A percentile compares a stretch with the other conserved stretches of the same genome.
phyloP scores from a whole-genome alignment of 2,888 invertebrate genomes.

The Orchesellides sinensis region DNA sequence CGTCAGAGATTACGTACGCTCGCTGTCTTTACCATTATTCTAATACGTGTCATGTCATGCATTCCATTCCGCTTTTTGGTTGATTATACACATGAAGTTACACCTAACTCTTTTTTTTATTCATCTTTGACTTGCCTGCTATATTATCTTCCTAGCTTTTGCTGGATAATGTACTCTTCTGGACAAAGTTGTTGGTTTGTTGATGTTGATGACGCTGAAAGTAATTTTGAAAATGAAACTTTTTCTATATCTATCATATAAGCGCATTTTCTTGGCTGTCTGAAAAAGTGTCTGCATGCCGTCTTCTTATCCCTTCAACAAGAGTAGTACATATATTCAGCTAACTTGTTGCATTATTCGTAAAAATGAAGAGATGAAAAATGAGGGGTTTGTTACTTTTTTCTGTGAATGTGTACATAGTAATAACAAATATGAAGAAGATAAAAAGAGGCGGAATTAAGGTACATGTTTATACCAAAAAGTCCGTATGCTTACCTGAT shows the following conservation, averaged over 20 bases:
- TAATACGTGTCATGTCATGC: conserved; percentile 49
- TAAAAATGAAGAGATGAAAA: conserved; percentile 7
- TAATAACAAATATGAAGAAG: neutral
- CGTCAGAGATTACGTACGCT: neutral
- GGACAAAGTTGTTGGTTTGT: conserved; percentile 24
- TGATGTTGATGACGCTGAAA: conserved; percentile 34
- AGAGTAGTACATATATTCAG: neutral
- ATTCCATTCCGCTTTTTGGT: conserved; percentile 40
- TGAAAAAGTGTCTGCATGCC: conserved; percentile 14
- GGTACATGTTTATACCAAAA: neutral
- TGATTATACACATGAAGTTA: conserved; percentile 26
- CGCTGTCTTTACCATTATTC: conserved; percentile 33
- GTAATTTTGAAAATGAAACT: conserved; percentile 54
- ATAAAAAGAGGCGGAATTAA: neutral
- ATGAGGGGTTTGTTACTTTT: conserved; percentile 9
- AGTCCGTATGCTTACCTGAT: neutral
- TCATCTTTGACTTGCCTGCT: neutral
- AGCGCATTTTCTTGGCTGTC: neutral
- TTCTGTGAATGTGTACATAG: neutral
- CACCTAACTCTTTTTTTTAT: conserved; percentile 1
- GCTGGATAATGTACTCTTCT: neutral
- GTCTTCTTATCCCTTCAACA: neutral
- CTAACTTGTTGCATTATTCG: neutral
- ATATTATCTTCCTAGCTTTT: neutral
- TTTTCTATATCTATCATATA: too few species aligned